Evolutionary conservation across 2,888 invertebrate genomes (phyloP), one percentile per base, ranked within the genome.

Genomic region (Maniola hyperantus): DNA sequence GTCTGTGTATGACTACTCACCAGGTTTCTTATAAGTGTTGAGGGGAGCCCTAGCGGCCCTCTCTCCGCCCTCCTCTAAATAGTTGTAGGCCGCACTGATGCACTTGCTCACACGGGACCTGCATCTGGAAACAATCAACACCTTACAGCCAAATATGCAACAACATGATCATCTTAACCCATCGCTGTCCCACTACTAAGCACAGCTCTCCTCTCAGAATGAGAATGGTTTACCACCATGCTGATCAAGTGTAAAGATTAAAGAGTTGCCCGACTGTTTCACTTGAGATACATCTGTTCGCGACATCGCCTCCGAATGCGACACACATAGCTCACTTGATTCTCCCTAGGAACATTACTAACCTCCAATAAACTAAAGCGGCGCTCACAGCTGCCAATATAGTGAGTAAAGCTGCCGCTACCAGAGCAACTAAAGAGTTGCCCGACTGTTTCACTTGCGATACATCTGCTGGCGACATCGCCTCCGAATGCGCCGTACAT

Each of bases 11-110:
- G 11, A 53, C 26, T 57, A 67, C 78, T 80, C 59, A 91, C 92
- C 91, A n/a, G 90, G 91, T 73, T 92, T 92, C 69, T 92, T 92
- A 58, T 87, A 87, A 0, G 83, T 79, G 55, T 92, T 91, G 20
- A 89, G 83, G 0, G 90, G 91, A 0, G 88, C 89, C 11, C 89
- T 73, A 0, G 83, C 88, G 0, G 86, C 89, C 20, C 89, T 79
- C 71, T 91, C 92, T 0, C 91, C 91, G 2, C 91, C 92, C 69
- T 92, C 92, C 61, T 92, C 92, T 66, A 93, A 73, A 65, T 91
- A 92, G 65, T 91, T 90, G 76, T 92, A 92, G 0, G 92, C 92
- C 0, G 92, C 92, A 64, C 91, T 92, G 67, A 91, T 88, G 68
- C 93, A 93, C 67, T 92, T 92, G 72, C 90, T 90, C 13, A 93